Conservation (phyloP, 2,888 invertebrate species). For the Drosophila stalkeri region DNA sequence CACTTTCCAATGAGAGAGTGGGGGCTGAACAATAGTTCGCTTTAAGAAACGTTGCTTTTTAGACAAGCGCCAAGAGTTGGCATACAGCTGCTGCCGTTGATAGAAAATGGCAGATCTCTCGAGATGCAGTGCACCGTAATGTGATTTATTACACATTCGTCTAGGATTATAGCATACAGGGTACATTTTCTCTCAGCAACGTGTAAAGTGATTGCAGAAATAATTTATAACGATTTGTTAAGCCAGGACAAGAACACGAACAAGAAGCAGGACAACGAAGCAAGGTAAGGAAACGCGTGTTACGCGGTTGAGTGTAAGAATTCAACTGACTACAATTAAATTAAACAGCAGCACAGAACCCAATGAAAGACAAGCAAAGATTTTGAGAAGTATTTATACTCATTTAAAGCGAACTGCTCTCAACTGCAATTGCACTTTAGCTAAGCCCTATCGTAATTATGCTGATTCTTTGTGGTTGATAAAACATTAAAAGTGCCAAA, state of each 20-base stretch:
- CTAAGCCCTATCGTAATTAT: constrained; percentile 12
- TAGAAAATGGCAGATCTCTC: constrained; percentile 21
- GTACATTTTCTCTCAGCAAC: constrained; percentile 43
- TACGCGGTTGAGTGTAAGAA: constrained; percentile 46
- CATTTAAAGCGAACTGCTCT: constrained; percentile 4
- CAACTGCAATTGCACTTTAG: constrained; percentile 14
- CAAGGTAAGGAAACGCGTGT: constrained; percentile 32
- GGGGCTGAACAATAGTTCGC: neutral
- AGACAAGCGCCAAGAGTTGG: constrained; percentile 15
- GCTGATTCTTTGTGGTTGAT: constrained; percentile 56
- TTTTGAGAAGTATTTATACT: constrained; percentile 37
- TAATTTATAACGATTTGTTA: neutral
- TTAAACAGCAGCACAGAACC: constrained; percentile 41
- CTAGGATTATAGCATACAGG: constrained; percentile 30
- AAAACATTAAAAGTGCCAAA: constrained; percentile 48
- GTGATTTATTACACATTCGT: constrained; percentile 39
- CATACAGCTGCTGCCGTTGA: constrained; percentile 14
- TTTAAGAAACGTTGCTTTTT: constrained; percentile 22
- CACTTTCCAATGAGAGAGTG: constrained; percentile 26
- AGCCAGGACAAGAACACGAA: neutral
- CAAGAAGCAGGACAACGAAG: neutral
- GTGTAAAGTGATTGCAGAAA: neutral
- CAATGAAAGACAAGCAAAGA: constrained; percentile 42
- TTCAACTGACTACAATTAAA: constrained; percentile 63
- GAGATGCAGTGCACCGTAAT: constrained; percentile 22